Evolutionary conservation across 2,888 invertebrate species (phyloP).

Genomic region (Spodoptera picta): DNA sequence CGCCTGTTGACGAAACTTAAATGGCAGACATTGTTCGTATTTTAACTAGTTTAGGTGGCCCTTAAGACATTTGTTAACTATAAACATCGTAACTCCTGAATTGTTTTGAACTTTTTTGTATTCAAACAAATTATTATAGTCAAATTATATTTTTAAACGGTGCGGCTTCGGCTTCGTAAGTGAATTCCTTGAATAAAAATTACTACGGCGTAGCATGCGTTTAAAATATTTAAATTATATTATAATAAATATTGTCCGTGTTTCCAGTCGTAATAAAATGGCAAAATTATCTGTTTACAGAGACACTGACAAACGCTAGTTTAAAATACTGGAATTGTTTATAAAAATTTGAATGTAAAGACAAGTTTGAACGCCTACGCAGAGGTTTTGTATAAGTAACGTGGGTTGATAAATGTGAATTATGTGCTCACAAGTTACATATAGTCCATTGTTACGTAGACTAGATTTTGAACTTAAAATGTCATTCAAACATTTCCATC

Average conservation of each 20-base stretch:
- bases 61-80: constrained; percentile 26
- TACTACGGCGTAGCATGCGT: constrained; percentile 26
- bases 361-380: constrained; percentile 47
- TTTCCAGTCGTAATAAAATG: constrained; percentile 33
- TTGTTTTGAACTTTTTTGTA: constrained; percentile 23
- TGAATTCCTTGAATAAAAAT: constrained; percentile 16
- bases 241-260: constrained; percentile 17
- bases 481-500: constrained; percentile 20
- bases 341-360: constrained; percentile 32
- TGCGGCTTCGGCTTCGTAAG: constrained; percentile 13
- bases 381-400: constrained; percentile 27
- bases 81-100: constrained; percentile 13
- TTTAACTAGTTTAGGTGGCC: constrained; percentile 44
- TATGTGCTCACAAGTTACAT: constrained; percentile 35
- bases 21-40: constrained; percentile 40
- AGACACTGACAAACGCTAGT: constrained; percentile 23
- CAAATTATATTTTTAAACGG: constrained; percentile 16
- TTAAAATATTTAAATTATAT: constrained; percentile 28
- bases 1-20: constrained; percentile 38
- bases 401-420: constrained; percentile 43
- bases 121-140: constrained; percentile 3
- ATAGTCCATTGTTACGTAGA: constrained; percentile 26
- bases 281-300: constrained; percentile 44
- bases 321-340: constrained; percentile 24
- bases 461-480: constrained; percentile 27